phyloP scores from a whole-genome alignment of 2,888 invertebrate genomes.

The Tetrapedia diversipes region DNA sequence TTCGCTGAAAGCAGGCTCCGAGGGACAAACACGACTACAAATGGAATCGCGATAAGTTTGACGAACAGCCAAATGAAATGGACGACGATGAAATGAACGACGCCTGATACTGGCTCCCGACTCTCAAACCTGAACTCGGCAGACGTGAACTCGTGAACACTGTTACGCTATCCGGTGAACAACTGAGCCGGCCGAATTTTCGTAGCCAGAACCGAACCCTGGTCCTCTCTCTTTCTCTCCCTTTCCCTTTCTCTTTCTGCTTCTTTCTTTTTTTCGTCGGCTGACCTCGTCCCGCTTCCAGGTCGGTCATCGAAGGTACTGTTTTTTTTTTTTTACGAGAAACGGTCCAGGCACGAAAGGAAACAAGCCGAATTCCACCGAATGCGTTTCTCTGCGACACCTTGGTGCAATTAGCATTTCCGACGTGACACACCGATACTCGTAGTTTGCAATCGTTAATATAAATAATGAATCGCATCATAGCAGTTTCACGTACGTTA shows the following conservation, averaged over 20 bases:
- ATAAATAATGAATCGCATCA: too few relatives aligned
- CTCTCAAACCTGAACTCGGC: conserved; percentile 15
- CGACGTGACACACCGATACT: too few relatives aligned
- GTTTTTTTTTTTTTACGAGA: not conserved
- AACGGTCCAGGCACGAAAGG: not conserved
- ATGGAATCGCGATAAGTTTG: too few relatives aligned
- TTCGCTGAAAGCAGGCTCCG: not conserved
- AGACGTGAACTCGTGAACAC: conserved; percentile 33
- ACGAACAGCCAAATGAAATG: not conserved
- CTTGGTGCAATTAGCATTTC: not conserved
- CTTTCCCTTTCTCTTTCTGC: conserved; percentile 29
- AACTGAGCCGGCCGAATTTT: conserved; percentile 52
- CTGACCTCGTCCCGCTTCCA: not conserved
- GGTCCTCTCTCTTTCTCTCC: conserved; percentile 13
- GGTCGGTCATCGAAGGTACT: not conserved
- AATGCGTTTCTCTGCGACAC: not conserved
- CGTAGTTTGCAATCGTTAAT: too few relatives aligned
- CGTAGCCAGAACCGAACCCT: conserved; percentile 22
- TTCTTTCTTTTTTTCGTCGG: not conserved
- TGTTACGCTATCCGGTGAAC: conserved; percentile 41
- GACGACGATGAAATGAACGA: not conserved
- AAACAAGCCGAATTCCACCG: not conserved
- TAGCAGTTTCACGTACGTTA: too few relatives aligned
- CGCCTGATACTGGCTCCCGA: not conserved
- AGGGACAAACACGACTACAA: not conserved